Evolutionary conservation across 2,113 vertebrate genomes (phyloP).

Genomic region (Peromyscus californicus): DNA sequence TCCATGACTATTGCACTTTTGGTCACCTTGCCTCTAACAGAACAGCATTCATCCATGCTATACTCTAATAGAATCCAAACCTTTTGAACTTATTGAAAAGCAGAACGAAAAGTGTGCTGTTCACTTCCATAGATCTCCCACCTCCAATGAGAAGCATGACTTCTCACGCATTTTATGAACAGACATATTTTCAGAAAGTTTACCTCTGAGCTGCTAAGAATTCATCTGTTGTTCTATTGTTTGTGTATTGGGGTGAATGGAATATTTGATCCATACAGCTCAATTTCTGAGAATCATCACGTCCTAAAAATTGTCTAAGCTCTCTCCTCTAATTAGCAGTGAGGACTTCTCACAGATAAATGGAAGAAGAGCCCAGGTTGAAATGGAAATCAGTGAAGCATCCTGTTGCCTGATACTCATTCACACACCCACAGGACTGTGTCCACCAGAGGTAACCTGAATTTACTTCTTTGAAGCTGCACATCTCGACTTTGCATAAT

Average conservation of each 20-base stretch:
- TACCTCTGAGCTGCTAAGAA: slow-evolving; percentile 15
- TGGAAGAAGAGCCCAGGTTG: background rate
- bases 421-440: slow-evolving; percentile 16
- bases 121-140: background rate
- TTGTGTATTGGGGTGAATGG: background rate
- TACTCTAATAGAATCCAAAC: background rate
- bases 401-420: slow-evolving; percentile 48
- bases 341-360: background rate
- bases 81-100: background rate
- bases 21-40: background rate
- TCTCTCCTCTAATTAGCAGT: background rate
- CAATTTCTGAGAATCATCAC: slow-evolving; percentile 18
- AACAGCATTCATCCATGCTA: background rate
- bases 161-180: slow-evolving; percentile 42
- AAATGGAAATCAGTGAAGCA: slow-evolving; percentile 24
- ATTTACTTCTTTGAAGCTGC: slow-evolving; percentile 69
- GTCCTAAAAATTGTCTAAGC: background rate
- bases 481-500: slow-evolving; percentile 67
- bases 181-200: slow-evolving; percentile 29
- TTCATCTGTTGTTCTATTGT: background rate
- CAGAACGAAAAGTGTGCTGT: background rate
- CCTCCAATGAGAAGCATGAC: slow-evolving; percentile 12
- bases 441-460: slow-evolving; percentile 70
- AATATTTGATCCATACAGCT: background rate
- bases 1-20: background rate